Evolutionary conservation across 2,797 vertebrate species (phyloP), one percentile per base, ranked within the genome.

Genomic region (Clarias pachynema): DNA sequence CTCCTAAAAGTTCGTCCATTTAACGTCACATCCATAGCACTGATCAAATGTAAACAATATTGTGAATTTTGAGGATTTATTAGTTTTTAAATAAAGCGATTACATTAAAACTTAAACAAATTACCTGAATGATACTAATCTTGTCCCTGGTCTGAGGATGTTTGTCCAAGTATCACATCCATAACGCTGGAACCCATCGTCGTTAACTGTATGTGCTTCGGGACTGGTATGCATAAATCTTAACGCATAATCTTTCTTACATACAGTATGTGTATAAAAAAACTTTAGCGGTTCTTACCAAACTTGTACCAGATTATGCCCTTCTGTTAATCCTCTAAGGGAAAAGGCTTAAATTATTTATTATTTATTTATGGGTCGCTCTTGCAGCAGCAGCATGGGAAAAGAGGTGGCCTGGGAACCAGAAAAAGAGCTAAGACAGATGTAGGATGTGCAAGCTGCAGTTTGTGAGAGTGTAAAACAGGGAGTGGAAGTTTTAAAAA

Each of bases 261-360:
- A 78, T 24, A 9, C 5, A 63, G 22, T 8, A 40, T 40, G 34
- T 40, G 20, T 62, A 79, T 16, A 44, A 18, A 40, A 62, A 62
- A 40, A 4, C 34, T 62, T 62, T 40, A 62, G 77, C 14, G 16
- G 31, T 44, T 62, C 34, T 26, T 26, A 79, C 31, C 31, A 4
- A 59, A 79, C 77, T 79, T 62, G 77, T n/a, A 79, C 77, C 12
- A 62, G 77, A n/a, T 34, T 79, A 37, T 62, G 31, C 20, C 77
- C 24, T 62, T 53, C 37, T 81, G 62, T 22, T 79, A 85, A 62
- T 62, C 57, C 77, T 79, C 77, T 79, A 79, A n/a, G 77, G 22
- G 10, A 78, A 78, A 8, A 12, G 12, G 34, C 34, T 63, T 14
- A 79, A 79, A 62, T 79, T 15, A 79, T 79, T 60, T 79, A 40